Evolutionary conservation across 2,797 vertebrate genomes (phyloP).

Genomic region (Acrocephalus scirpaceus): DNA sequence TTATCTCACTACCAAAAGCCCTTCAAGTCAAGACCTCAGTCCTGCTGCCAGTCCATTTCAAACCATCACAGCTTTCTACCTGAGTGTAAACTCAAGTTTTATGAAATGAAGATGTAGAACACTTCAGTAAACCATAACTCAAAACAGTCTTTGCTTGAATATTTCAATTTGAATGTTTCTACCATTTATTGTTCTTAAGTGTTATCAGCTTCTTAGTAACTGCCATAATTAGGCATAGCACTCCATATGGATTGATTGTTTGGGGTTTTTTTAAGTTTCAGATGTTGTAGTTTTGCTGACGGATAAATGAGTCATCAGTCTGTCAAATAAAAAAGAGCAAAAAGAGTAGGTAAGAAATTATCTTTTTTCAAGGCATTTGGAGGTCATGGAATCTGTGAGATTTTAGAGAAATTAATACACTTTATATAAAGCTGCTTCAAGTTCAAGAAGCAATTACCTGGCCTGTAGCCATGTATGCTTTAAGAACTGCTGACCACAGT

Average conservation of each 20-base stretch:
- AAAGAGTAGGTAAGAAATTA: constrained; percentile 4
- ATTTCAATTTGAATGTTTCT: not conserved
- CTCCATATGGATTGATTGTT: not conserved
- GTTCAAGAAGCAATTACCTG: not conserved
- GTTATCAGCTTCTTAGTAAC: not conserved
- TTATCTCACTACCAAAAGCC: not conserved
- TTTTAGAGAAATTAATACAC: not conserved
- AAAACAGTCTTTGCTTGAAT: not conserved
- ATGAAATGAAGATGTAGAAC: not conserved
- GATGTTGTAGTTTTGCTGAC: not conserved
- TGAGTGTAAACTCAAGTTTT: not conserved
- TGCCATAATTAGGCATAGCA: not conserved
- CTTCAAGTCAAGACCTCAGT: not conserved
- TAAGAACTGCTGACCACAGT: not conserved
- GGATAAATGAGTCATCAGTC: constrained; percentile 39
- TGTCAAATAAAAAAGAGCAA: constrained; percentile 1
- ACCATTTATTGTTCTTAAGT: not conserved
- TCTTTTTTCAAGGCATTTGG: not conserved
- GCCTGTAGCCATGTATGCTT: not conserved
- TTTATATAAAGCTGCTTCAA: not conserved
- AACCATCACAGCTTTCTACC: not conserved
- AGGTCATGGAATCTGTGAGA: not conserved
- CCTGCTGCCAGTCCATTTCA: not conserved
- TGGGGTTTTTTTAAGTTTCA: not conserved
- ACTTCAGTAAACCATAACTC: not conserved